A percentile compares a stretch with the other conserved stretches of the same genome.
These are phyloP conservation scores for Hyperoplus immaculatus DNA, from an alignment of 2,797 vertebrate genomes.

Conservation along the genomic window DNA sequence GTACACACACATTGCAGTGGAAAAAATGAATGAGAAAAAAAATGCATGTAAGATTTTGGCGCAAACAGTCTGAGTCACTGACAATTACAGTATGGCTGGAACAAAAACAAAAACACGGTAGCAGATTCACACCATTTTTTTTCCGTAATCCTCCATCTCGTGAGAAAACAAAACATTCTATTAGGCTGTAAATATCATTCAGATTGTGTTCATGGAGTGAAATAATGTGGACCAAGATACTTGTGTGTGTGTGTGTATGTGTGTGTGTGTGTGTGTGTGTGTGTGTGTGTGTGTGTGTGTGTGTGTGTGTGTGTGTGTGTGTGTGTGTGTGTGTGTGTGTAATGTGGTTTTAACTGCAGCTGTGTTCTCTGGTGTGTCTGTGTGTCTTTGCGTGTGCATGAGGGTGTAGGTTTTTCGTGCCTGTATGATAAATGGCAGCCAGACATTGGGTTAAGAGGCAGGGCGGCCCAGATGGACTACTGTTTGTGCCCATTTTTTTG, in stretches of 20 bases:
- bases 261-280: slow-evolving; percentile 68
- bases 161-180: slow-evolving; percentile 64
- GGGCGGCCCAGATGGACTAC: slow-evolving; percentile 75
- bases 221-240: slow-evolving; percentile 80
- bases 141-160: slow-evolving; percentile 68
- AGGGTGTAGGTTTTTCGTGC: slow-evolving; percentile 56
- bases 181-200: slow-evolving; percentile 74
- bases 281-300: slow-evolving; percentile 30
- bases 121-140: slow-evolving; percentile 44
- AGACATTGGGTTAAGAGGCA: slow-evolving; percentile 75
- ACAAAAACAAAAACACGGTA: slow-evolving; percentile 42
- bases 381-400: slow-evolving; percentile 44
- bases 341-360: neutral
- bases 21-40: slow-evolving; percentile 61
- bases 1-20: slow-evolving; percentile 25
- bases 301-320: slow-evolving; percentile 55
- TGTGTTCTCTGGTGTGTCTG: slow-evolving; percentile 22
- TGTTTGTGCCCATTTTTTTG: slow-evolving; percentile 63
- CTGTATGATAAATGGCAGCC: slow-evolving; percentile 76
- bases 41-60: slow-evolving; percentile 39
- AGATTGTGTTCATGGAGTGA: slow-evolving; percentile 61
- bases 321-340: slow-evolving; percentile 41
- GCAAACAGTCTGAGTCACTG: slow-evolving; percentile 48
- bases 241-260: slow-evolving; percentile 54
- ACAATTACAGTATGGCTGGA: slow-evolving; percentile 26